A percentile compares a stretch with the other conserved stretches of the same genome.
Conservation (phyloP, 2,797 vertebrate species). For the Enteromius unitaeniatus region DNA sequence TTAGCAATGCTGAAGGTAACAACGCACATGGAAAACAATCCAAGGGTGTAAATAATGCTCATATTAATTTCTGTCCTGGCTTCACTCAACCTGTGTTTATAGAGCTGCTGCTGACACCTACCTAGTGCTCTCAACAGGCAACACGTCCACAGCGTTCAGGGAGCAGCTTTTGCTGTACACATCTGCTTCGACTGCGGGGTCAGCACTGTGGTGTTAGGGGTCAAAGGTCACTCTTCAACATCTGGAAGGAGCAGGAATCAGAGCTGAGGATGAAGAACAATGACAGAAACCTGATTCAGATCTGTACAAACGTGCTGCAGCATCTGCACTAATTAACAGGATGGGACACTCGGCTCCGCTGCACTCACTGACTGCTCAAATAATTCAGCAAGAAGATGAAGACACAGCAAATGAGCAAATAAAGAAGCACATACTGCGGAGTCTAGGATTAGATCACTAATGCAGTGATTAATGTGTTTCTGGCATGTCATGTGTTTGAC, state of each 20-base stretch:
- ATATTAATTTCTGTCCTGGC: too few species aligned
- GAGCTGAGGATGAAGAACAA: background rate
- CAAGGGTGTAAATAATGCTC: too few species aligned
- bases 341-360: too few species aligned
- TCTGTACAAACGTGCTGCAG: background rate
- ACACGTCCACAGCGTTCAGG: constrained; percentile 11
- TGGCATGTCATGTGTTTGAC: background rate
- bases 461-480: background rate
- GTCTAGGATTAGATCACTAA: background rate
- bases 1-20: too few species aligned
- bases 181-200: background rate
- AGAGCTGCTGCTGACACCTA: constrained; percentile 41
- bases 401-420: background rate
- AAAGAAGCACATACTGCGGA: background rate
- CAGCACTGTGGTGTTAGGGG: background rate
- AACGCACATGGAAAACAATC: too few species aligned
- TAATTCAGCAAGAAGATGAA: background rate
- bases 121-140: constrained; percentile 40
- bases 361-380: background rate
- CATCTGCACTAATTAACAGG: background rate
- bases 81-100: too few species aligned
- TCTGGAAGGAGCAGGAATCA: background rate
- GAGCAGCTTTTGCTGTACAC: constrained; percentile 13
- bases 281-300: background rate
- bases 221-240: background rate